A percentile compares a stretch with the other conserved stretches of the same genome.
phyloP scores from a whole-genome alignment of 2,888 invertebrate genomes.

The Drosophila tripunctata region DNA sequence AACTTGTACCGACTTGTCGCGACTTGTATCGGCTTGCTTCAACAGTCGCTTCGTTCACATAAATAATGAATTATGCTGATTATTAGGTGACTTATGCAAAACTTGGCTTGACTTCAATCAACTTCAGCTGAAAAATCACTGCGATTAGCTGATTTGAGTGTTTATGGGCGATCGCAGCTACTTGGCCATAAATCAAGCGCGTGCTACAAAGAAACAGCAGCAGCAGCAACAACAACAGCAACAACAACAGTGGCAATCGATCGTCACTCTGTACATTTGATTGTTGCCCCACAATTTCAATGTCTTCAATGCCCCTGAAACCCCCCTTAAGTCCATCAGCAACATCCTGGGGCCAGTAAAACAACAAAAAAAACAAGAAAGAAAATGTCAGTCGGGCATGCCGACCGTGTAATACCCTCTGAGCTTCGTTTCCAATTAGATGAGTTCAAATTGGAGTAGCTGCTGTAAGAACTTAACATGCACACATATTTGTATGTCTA shows the following conservation, averaged over 20 bases:
- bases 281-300: too few relatives aligned
- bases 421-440: too few relatives aligned
- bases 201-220: conserved; percentile 33
- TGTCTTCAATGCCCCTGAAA: neutral
- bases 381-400: too few relatives aligned
- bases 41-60: conserved; percentile 42
- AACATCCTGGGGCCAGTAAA: conserved; percentile 4
- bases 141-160: conserved; percentile 65
- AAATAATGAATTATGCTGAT: conserved; percentile 74
- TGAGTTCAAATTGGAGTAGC: too few relatives aligned
- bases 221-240: neutral
- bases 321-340: neutral
- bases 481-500: too few relatives aligned
- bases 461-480: too few relatives aligned
- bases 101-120: conserved; percentile 8
- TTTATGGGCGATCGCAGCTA: conserved; percentile 47
- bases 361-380: neutral
- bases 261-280: conserved; percentile 11
- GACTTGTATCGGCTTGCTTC: neutral
- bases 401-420: too few relatives aligned
- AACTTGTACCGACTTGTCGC: neutral
- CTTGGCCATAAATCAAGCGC: conserved; percentile 59
- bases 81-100: conserved; percentile 76
- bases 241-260: neutral
- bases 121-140: conserved; percentile 61